A percentile compares a stretch with the other conserved stretches of the same genome.
These are phyloP conservation scores for Crypturellus undulatus DNA, from an alignment of 2,113 vertebrate species.

Conservation along the genomic window DNA sequence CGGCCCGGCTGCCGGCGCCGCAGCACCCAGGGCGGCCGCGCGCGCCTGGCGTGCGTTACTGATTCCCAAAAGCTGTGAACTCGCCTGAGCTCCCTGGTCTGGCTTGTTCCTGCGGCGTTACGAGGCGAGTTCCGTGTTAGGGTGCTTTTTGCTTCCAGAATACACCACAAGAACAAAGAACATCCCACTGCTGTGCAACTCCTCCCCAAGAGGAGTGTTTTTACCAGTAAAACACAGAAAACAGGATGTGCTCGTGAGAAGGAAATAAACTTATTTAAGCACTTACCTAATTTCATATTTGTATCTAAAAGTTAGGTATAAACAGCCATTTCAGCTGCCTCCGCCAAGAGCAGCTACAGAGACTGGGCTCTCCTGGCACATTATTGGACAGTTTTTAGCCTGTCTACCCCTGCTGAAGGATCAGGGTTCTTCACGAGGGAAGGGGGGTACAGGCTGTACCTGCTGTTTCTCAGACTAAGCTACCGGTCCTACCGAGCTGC, in stretches of 20 bases:
- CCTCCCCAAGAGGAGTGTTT: neutral
- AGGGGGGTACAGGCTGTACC: neutral
- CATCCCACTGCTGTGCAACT: neutral
- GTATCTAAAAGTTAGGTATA: neutral
- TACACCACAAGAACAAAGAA: neutral
- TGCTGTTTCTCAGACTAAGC: neutral
- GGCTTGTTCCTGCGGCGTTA: neutral
- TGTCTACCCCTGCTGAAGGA: neutral
- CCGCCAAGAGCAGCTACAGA: neutral
- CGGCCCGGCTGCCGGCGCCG: no score
- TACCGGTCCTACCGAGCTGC: neutral
- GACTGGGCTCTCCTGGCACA: neutral
- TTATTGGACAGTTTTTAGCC: neutral
- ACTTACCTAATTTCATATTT: neutral
- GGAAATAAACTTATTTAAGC: neutral
- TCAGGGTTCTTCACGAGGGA: neutral
- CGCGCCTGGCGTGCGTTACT: neutral
- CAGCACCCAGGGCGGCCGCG: no score
- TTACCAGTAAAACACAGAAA: neutral
- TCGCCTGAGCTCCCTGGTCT: neutral
- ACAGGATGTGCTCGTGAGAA: neutral
- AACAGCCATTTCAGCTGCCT: neutral
- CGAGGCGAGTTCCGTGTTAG: neutral
- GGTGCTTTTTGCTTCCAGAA: neutral
- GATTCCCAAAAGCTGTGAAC: neutral